Evolutionary conservation across 2,797 vertebrate genomes (phyloP), one percentile per base, ranked within the genome.

Genomic region (Morelia viridis): DNA sequence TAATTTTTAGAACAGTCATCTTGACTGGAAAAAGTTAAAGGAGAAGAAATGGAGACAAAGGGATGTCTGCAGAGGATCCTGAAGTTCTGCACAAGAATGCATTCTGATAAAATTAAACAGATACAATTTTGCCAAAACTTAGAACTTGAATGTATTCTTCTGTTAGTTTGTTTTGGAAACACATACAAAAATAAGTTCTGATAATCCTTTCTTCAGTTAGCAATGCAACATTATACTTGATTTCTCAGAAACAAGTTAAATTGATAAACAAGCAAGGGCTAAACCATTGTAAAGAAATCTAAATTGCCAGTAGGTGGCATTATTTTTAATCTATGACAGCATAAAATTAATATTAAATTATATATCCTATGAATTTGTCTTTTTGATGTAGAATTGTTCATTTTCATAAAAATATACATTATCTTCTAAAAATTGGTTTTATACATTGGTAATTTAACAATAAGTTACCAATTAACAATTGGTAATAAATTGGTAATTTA

Each of bases 291-390:
- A 90, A 26, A 31, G 5, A 0, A 13, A 10, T 15, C 1, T 24
- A 88, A 92, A 89, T 0, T 10, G 60, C 91, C 96, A 76, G 87
- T 46, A 89, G 87, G 89, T 0, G 95, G 93, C 93, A 94, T 89
- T 89, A 93, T 88, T 71, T 46, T 85, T 28, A 65, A 26, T 65
- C 28, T 65, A 8, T 65, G 8, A 26, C 24, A 68, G 7, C n/a
- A 68, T 68, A 28, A 68, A n/a, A 68, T 76, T 1, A 41, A 6
- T 76, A 19, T 76, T 13, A 71, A 35, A 24, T 56, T 89, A 50
- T 56, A 71, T 57, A 22, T 85, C 7, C n/a, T 28, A 53, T 68
- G 28, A 56, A 41, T 83, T 80, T 90, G 5, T 22, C 19, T 26
- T 76, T 76, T 35, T 24, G 28, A 24, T 41, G 31, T 46, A 56